A percentile compares a stretch with the other conserved stretches of the same genome.
These are phyloP conservation scores for Ommatoiulus sabulosus DNA, from an alignment of 2,888 invertebrate species.

Conservation along the genomic window DNA sequence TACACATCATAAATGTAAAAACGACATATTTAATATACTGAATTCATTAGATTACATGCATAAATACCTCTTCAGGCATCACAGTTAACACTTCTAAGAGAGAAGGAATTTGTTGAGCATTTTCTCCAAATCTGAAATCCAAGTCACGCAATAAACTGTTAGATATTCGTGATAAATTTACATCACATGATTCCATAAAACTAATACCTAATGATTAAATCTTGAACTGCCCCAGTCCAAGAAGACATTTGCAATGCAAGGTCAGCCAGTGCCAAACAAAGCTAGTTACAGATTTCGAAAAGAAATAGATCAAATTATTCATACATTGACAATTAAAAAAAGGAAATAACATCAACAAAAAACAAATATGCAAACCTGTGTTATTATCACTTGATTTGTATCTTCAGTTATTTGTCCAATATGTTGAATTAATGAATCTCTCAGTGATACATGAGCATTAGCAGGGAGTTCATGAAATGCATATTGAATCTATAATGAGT, in stretches of 20 bases:
- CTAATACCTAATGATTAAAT: conserved; percentile 79
- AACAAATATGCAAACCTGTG: conserved; percentile 72
- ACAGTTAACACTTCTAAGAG: conserved; percentile 92
- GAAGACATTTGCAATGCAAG: conserved; percentile 91
- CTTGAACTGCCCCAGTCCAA: conserved; percentile 90
- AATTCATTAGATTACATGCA: not conserved
- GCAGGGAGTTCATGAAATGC: conserved; percentile 91
- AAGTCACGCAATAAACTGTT: not conserved
- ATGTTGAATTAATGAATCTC: conserved; percentile 91
- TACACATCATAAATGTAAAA: not conserved
- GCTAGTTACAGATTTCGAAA: conserved; percentile 67
- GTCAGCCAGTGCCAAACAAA: conserved; percentile 93
- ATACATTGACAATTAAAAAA: conserved; percentile 39
- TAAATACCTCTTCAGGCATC: conserved; percentile 93
- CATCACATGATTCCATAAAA: not conserved
- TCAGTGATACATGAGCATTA: conserved; percentile 84
- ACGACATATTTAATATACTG: not conserved
- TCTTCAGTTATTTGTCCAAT: conserved; percentile 82
- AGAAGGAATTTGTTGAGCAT: conserved; percentile 76
- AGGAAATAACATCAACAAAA: conserved; percentile 1
- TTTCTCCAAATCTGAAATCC: conserved; percentile 65
- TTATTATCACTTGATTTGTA: conserved; percentile 86
- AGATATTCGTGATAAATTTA: not conserved
- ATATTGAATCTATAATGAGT: conserved; percentile 68
- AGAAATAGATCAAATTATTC: conserved; percentile 23